Conservation (phyloP, 1,140 invertebrate species). For the Hylaeus anthracinus region DNA sequence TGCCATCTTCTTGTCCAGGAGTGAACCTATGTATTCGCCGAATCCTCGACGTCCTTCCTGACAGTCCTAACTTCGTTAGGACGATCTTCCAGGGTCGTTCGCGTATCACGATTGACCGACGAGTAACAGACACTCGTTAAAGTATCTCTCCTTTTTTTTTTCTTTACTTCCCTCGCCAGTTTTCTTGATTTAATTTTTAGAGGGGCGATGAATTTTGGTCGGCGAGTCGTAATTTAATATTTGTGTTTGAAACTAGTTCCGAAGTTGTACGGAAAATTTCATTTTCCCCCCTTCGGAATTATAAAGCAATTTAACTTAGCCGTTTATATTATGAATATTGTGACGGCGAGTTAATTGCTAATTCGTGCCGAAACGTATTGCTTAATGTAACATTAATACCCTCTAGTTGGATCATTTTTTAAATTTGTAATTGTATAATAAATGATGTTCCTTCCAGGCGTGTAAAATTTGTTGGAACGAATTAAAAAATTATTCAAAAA, state of each 20-base stretch:
- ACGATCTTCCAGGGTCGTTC: constrained; percentile 52
- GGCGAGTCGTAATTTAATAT: too few species aligned
- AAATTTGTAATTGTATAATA: too few species aligned
- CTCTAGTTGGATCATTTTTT: too few species aligned
- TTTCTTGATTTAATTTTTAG: not conserved
- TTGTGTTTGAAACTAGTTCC: too few species aligned
- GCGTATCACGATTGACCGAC: constrained; percentile 34
- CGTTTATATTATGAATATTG: not conserved
- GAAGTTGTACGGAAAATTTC: not conserved
- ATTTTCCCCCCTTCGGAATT: constrained; percentile 1
- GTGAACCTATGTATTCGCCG: constrained; percentile 37
- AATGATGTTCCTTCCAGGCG: too few species aligned
- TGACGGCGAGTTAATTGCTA: not conserved
- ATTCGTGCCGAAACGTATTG: too few species aligned
- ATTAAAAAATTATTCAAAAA: too few species aligned
- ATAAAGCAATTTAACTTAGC: not conserved
- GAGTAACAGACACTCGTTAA: constrained; percentile 35
- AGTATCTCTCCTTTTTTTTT: constrained; percentile 24
- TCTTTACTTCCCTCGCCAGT: not conserved
- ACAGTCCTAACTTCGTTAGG: constrained; percentile 52
- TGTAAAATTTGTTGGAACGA: too few species aligned
- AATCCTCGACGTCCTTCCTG: constrained; percentile 57
- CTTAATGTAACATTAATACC: too few species aligned
- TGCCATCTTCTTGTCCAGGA: too few species aligned
- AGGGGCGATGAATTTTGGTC: too few species aligned